Percentiles rank a stretch among this genome's conserved stretches.
Evolutionary conservation across 2,888 invertebrate species (phyloP).

Genomic region (Cheilosia variabilis): DNA sequence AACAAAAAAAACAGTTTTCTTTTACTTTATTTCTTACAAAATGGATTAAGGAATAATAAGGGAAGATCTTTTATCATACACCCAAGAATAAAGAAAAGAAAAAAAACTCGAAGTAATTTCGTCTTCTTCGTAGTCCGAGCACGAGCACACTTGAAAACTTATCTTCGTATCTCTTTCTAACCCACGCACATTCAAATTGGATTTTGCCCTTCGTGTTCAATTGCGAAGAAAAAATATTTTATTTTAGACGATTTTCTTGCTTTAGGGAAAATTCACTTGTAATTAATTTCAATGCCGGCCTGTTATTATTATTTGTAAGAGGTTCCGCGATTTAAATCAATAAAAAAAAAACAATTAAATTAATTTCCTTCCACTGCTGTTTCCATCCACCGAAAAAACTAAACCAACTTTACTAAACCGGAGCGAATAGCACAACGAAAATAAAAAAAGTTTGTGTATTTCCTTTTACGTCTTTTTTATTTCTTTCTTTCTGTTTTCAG

Average conservation of each 20-base stretch:
- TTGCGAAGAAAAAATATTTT: constrained; percentile 25
- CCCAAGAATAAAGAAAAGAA: not conserved
- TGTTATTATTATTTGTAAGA: constrained; percentile 18
- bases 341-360: constrained; percentile 59
- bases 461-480: constrained; percentile 24
- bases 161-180: constrained; percentile 45
- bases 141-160: constrained; percentile 37
- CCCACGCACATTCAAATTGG: constrained; percentile 48
- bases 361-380: constrained; percentile 51
- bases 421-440: constrained; percentile 37
- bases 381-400: constrained; percentile 49
- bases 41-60: no score
- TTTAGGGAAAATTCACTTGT: constrained; percentile 30
- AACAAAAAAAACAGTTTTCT: not conserved
- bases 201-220: constrained; percentile 54
- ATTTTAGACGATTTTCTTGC: constrained; percentile 1
- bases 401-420: constrained; percentile 50
- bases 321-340: constrained; percentile 49
- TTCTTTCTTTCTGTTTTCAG: constrained; percentile 30
- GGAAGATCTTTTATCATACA: not conserved
- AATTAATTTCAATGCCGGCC: constrained; percentile 38
- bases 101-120: constrained; percentile 29
- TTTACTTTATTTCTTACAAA: no score
- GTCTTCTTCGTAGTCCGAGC: constrained; percentile 39
- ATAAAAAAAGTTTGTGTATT: constrained; percentile 17